Base-by-base conservation (phyloP, 2,113 vertebrate species). In the Bubo bubo region DNA sequence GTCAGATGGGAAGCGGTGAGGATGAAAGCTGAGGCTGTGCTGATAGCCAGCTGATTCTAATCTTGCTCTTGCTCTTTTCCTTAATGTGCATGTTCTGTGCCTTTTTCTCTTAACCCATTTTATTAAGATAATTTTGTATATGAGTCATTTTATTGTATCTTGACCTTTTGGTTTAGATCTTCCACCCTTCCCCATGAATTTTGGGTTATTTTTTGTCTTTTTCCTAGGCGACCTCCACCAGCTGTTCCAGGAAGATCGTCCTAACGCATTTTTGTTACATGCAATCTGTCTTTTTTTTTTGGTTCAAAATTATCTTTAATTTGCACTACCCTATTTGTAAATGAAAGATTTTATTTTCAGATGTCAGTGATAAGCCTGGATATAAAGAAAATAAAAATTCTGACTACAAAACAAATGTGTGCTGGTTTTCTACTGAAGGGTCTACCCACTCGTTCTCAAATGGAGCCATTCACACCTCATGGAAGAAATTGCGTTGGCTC, bases 331-430 rank as follows among this genome's bases (percentile, higher is more conserved):
- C 93, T 64, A 59, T 88, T 94, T 98, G 97, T 97, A 98, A 96
- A 98, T 96, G 93, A 95, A 94, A 97, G 39, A 88, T 95, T 97
- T 98, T 98, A 97, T 98, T 98, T 98, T 98, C 95, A 94, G 97
- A 93, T 93, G 72, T 95, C 95, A 94, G 4, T 67, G 50, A 75
- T 90, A 95, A 96, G 76, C 53, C 56, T 88, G 50, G 37, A 66
- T 95, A 63, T 92, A 98, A 98, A 97, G 95, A 96, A 96, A 98
- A 97, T 97, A 97, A 97, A 96, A 97, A 94, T 94, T 95, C 90
- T 97, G 82, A 80, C 90, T 94, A 90, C 81, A 95, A 90, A 96
- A 88, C 3, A 9, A 43, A 64, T 13, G 41, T 68, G n/a, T 70
- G 16, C 49, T 93, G n/a, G 73, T 90, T 96, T 91, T 90, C 81